Base-by-base conservation (phyloP, 1,140 invertebrate species). In the Lasaia peninsularis region DNA sequence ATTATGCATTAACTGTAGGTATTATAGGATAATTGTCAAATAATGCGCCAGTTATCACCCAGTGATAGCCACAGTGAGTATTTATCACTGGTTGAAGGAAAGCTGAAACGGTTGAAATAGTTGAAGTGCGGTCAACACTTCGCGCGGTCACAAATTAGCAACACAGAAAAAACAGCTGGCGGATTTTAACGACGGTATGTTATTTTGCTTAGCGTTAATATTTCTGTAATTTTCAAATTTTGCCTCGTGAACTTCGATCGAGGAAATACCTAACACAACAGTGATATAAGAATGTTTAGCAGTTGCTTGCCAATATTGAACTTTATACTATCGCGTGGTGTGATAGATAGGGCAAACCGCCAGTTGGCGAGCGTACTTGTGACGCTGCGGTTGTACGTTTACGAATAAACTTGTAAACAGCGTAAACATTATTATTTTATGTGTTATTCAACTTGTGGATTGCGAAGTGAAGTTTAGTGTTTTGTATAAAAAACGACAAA, bases 301-400 rank as follows among this genome's bases (percentile, higher is more conserved):
- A 14, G 56, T 44, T 21, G 33, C 28, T 58, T 56, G 71, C 62
- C 58, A 64, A 63, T 61, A 63, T 61, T 79, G 76, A 81, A 81
- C 78, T 78, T 77, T 80, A 78, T 67, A 78, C 78, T 71, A 60
- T 65, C 53, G 63, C 63, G 64, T 71, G 68, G 64, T 73, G 70
- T 69, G 70, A 68, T 71, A 80, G 70, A 68, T 71, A 80, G 78
- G 83, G 83, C 83, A 86, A 80, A 58, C 44, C 83, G 83, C 83
- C 83, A 86, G 83, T 84, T 86, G 83, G 83, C 80, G 65, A 67
- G 69, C 71, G 70, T 51, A 65, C 74, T 75, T 65, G 71, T 70
- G 61, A 62, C 73, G 67, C 64, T 62, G 66, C 73, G 73, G 79
- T 78, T 71, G 78, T 56, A 44, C 12, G 16, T 18, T 18, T 18